A percentile compares a stretch with the other conserved stretches of the same genome.
phyloP scores from a whole-genome alignment of 2,797 vertebrate genomes.

The Cygnus olor region DNA sequence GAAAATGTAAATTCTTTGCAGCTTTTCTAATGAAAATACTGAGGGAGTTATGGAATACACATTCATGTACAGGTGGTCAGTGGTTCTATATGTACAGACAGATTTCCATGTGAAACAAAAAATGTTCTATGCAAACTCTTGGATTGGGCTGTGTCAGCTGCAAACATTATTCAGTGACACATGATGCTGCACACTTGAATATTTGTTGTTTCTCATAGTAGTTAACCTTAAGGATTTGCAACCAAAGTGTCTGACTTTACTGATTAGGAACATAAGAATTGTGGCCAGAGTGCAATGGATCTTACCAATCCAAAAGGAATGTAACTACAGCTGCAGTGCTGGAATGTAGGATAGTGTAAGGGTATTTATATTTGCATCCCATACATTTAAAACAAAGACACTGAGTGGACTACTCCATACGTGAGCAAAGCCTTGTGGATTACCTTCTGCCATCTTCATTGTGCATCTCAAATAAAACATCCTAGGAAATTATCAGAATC shows the following conservation, averaged over 20 bases:
- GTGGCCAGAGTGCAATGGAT: background rate
- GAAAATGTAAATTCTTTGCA: background rate
- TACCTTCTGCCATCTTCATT: background rate
- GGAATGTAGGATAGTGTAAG: background rate
- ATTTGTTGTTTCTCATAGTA: background rate
- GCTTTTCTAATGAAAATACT: background rate
- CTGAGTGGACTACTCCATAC: background rate
- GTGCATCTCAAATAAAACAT: background rate
- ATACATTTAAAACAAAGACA: background rate
- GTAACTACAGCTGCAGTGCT: background rate
- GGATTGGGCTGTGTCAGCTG: background rate
- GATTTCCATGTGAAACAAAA: background rate
- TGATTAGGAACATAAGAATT: background rate
- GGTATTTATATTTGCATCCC: background rate
- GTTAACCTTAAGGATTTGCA: background rate
- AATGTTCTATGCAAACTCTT: background rate
- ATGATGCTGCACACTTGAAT: accelerated
- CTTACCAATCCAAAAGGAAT: background rate
- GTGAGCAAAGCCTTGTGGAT: background rate
- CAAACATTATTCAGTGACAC: background rate
- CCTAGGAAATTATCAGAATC: background rate
- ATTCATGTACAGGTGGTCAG: background rate
- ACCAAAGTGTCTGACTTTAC: background rate
- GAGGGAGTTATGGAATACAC: background rate
- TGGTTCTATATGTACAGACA: background rate